Conservation (phyloP, 1,140 invertebrate species). For the Drosophila simulans region DNA sequence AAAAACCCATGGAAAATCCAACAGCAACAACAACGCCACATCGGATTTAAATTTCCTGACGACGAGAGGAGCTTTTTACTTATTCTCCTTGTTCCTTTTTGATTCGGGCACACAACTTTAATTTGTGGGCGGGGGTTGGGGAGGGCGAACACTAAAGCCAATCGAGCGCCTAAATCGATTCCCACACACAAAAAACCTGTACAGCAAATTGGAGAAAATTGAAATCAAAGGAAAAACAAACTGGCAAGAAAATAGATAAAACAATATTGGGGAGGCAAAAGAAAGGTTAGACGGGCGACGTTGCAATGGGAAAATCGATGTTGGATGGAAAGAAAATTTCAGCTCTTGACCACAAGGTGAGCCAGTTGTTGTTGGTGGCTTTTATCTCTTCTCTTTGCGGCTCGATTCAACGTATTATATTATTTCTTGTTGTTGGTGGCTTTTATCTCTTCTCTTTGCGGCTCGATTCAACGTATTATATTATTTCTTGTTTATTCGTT, state of each 20-base stretch:
- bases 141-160: constrained; percentile 1
- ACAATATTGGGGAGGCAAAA: constrained; percentile 24
- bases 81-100: constrained; percentile 9
- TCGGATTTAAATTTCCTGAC: constrained; percentile 23
- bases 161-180: constrained; percentile 45
- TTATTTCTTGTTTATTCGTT: constrained; percentile 40
- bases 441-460: constrained; percentile 21
- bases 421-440: constrained; percentile 21
- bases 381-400: constrained; percentile 24
- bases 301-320: constrained; percentile 54
- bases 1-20: constrained; percentile 9
- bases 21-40: constrained; percentile 11
- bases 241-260: constrained; percentile 28
- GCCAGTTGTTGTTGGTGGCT: constrained; percentile 24
- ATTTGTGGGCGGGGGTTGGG: constrained; percentile 17
- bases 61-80: constrained; percentile 23
- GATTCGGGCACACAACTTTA: constrained; percentile 26
- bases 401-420: constrained; percentile 30
- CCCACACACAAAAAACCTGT: constrained; percentile 34
- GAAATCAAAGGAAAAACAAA: constrained; percentile 40
- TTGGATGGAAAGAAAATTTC: constrained; percentile 43
- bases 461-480: constrained; percentile 33
- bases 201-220: constrained; percentile 38
- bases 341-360: constrained; percentile 50
- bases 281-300: constrained; percentile 33